Evolutionary conservation across 2,888 invertebrate species (phyloP).

Genomic region (Mylabris sibirica): DNA sequence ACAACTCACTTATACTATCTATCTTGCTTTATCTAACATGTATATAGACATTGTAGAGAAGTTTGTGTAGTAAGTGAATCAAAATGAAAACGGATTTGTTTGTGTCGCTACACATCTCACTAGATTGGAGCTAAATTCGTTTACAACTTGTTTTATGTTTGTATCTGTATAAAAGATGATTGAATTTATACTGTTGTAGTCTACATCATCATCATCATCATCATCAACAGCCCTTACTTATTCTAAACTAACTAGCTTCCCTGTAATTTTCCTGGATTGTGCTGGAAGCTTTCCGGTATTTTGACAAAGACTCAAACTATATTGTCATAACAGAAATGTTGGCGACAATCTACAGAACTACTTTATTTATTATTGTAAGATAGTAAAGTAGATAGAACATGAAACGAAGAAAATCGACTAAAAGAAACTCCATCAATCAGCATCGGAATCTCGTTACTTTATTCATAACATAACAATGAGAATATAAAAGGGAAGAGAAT

Average conservation of each 20-base stretch:
- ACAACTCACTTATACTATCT: neutral
- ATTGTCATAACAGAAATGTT: neutral
- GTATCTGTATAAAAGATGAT: constrained; percentile 22
- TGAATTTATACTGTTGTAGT: constrained; percentile 24
- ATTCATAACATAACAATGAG: constrained; percentile 3
- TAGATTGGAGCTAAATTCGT: constrained; percentile 47
- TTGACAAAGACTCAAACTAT: neutral
- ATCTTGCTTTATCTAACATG: neutral
- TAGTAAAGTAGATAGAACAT: neutral
- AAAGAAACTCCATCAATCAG: constrained; percentile 3
- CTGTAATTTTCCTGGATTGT: constrained; percentile 25
- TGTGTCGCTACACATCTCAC: constrained; percentile 50
- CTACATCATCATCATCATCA: neutral
- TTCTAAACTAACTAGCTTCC: constrained; percentile 27
- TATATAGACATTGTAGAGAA: neutral
- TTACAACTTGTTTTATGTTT: constrained; percentile 38
- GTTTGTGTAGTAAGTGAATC: constrained; percentile 40
- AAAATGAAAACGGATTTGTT: constrained; percentile 56
- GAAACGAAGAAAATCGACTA: neutral
- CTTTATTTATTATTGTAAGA: neutral
- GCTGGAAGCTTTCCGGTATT: constrained; percentile 3
- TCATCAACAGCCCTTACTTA: too few relatives aligned
- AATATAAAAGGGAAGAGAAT: neutral
- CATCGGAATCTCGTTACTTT: neutral
- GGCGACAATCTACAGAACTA: neutral